Evolutionary conservation across 64 coral and sea anemone species (phyloP), one percentile per base, ranked within the genome.

Genomic region (Anthopleura sola): DNA sequence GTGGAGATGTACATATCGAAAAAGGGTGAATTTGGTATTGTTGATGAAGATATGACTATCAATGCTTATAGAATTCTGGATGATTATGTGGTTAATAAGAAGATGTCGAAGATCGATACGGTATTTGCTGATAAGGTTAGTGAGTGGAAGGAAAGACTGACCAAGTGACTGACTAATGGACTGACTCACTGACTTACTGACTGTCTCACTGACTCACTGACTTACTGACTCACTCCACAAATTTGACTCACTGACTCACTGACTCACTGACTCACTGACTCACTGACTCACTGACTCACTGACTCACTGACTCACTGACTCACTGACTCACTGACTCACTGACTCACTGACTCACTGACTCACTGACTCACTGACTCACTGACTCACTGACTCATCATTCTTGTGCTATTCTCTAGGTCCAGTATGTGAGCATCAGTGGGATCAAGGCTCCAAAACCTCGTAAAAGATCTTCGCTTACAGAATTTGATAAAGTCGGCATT

Each of bases 1-100:
- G 24, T 83, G 9, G 34, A 37, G 21, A n/a, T 83, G 38, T 83
- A 83, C 51, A 49, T 83, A 57, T 17, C 40, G 5, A 16, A 83
- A 8, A 54, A 14, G 56, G n/a, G 78, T 85, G 60, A 76, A 3
- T 1, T 36, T 38, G 16, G 16, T 19, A 54, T 69, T 19, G 83
- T 86, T 62, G 75, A 91, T 85, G 85, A 55, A 66, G 77, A 79
- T n/a, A 33, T 81, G 36, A 91, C 89, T 32, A 91, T 50, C 56
- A 55, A 36, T 18, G 89, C 89, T 16, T 91, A 86, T 50, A 68
- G 10, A 19, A 49, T 68, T 23, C 75, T 91, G 33, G 37, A 81
- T 54, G 66, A 86, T 51, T 85, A 85, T 37, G 75, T 77, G 84
- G 80, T 31, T 31, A 91, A 91, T 53, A 55, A 86, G 17, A 91